Evolutionary conservation across 2,113 vertebrate genomes (phyloP), one percentile per base, ranked within the genome.

Genomic region (Brachypteracias leptosomus): DNA sequence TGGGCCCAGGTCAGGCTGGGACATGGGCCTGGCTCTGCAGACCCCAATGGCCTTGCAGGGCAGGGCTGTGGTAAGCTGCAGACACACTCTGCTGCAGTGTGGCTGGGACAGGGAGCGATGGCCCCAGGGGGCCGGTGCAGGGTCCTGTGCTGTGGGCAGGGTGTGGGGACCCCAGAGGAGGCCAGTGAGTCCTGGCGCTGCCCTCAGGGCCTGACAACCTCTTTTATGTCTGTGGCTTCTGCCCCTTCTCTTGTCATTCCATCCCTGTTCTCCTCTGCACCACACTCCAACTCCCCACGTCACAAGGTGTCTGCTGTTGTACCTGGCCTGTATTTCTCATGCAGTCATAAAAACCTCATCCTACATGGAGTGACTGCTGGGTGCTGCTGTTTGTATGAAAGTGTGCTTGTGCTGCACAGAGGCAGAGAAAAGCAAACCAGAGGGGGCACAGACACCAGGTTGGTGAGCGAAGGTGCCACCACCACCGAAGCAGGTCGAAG

Each of bases 231-330:
- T 1, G 10, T 74, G 31, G 6, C 16, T 10, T 0, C 0, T 46
- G 26, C 6, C 29, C 20, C 18, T 59, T 74, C 40, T 81, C 5
- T 36, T 62, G 5, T 19, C 59, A 44, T 1, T 1, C 36, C 0
- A 0, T 47, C 61, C 40, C 36, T 28, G 8, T 19, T 35, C 31
- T 35, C 15, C 40, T 77, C 55, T 36, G 28, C 0, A 0, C 29
- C 0, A 0, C 3, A 4, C 25, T 6, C 49, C 0, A 0, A 19
- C 29, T 55, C 0, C 0, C 19, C 33, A 2, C 1, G 1, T 47
- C 44, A 61, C 44, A 65, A 52, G 58, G 44, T 3, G 0, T 72
- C 72, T 82, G 65, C 46, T 58, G 15, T 51, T 0, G 0, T 44
- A 49, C 18, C 16, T 5, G 2, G 38, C n/a, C 21, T 26, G 24